A percentile compares a stretch with the other conserved stretches of the same genome.
Evolutionary conservation across 2,888 invertebrate genomes (phyloP).

Genomic region (Atrina japonica): DNA sequence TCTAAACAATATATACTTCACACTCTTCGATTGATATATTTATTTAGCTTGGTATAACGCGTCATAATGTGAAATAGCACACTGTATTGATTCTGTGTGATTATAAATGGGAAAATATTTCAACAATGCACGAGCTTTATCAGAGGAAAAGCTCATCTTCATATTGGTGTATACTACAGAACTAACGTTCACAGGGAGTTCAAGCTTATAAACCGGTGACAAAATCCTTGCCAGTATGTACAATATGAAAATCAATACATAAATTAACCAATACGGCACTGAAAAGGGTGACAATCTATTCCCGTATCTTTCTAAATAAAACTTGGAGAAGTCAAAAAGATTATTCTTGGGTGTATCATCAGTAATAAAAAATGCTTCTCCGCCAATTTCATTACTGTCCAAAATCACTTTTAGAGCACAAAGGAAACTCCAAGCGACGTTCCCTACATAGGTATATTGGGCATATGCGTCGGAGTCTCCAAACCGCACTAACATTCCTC

Average conservation of each 20-base stretch:
- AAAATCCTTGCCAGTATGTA: constrained; percentile 43
- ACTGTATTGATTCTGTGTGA: neutral
- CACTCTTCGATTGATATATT: too few species aligned
- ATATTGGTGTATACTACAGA: constrained; percentile 16
- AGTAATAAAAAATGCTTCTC: constrained; percentile 84
- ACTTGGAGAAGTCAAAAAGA: constrained; percentile 82
- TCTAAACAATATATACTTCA: too few species aligned
- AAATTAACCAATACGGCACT: constrained; percentile 76
- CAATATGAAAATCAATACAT: constrained; percentile 62
- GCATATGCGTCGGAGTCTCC: constrained; percentile 83
- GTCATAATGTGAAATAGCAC: too few species aligned
- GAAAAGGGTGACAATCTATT: constrained; percentile 66
- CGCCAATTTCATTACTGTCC: constrained; percentile 79
- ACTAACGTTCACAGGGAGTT: constrained; percentile 15
- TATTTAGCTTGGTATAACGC: too few species aligned
- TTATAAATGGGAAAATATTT: constrained; percentile 24
- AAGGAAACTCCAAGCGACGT: constrained; percentile 86
- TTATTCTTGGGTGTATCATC: constrained; percentile 85
- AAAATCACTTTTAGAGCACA: constrained; percentile 83
- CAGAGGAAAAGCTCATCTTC: constrained; percentile 2
- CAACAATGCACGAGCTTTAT: constrained; percentile 14
- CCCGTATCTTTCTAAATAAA: constrained; percentile 73
- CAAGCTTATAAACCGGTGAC: constrained; percentile 7
- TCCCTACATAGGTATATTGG: constrained; percentile 82
- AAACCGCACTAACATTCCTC: constrained; percentile 82